A percentile compares a stretch with the other conserved stretches of the same genome.
phyloP scores from a whole-genome alignment of 2,888 invertebrate species.

The Calliopum simillimum region DNA sequence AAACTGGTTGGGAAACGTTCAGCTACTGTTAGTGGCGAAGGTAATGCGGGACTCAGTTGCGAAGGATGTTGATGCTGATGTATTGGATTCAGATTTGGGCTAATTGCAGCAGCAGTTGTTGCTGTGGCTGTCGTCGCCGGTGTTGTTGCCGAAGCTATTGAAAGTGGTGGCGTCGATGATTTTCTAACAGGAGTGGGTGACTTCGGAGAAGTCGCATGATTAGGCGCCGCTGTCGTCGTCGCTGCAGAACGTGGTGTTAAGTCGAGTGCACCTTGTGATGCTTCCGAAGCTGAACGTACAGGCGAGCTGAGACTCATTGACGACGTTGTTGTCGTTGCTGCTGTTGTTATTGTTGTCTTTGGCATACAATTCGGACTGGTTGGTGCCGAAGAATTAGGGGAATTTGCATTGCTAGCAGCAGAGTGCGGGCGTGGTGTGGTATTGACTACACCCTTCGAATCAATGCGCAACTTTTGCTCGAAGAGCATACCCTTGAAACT shows the following conservation, averaged over 20 bases:
- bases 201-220: slow-evolving; percentile 38
- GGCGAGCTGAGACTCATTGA: slow-evolving; percentile 56
- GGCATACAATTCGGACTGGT: slow-evolving; percentile 53
- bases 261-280: slow-evolving; percentile 71
- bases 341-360: slow-evolving; percentile 30
- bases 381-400: slow-evolving; percentile 58
- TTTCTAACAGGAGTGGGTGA: slow-evolving; percentile 47
- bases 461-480: slow-evolving; percentile 65
- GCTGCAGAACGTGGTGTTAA: slow-evolving; percentile 69
- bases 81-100: slow-evolving; percentile 43
- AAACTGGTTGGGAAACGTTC: slow-evolving; percentile 60
- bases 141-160: slow-evolving; percentile 47
- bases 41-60: slow-evolving; percentile 41
- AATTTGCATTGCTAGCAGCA: slow-evolving; percentile 56
- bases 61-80: slow-evolving; percentile 23
- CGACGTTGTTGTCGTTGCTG: slow-evolving; percentile 41
- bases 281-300: slow-evolving; percentile 66
- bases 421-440: slow-evolving; percentile 56
- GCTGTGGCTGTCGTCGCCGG: slow-evolving; percentile 28
- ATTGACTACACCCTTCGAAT: slow-evolving; percentile 58
- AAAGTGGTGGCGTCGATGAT: slow-evolving; percentile 49
- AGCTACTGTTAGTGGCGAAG: slow-evolving; percentile 50
- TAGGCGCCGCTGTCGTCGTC: slow-evolving; percentile 41
- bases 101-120: slow-evolving; percentile 25
- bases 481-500: slow-evolving; percentile 65